Percentiles rank a stretch among this genome's conserved stretches.
These are phyloP conservation scores for Drosophila paracracens DNA, from an alignment of 2,888 invertebrate species.

Conservation along the genomic window DNA sequence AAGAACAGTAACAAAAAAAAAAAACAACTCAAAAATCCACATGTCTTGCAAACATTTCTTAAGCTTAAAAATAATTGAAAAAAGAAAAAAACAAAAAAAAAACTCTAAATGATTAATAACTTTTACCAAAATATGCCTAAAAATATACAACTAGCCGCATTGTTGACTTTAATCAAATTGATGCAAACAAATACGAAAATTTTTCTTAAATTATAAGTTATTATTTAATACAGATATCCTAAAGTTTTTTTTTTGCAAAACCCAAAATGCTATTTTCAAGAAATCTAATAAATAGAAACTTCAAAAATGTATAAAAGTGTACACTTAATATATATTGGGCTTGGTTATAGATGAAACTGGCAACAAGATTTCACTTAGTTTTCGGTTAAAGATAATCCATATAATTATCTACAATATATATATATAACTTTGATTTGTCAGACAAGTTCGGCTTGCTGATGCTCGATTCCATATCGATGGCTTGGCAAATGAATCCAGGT, in stretches of 20 bases:
- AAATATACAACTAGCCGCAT: slow-evolving; percentile 50
- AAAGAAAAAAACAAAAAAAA: slow-evolving; percentile 4
- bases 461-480: slow-evolving; percentile 87
- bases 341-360: neutral
- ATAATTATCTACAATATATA: neutral
- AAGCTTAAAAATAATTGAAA: slow-evolving; percentile 19
- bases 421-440: neutral
- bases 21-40: slow-evolving; percentile 7
- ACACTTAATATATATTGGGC: neutral
- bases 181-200: slow-evolving; percentile 41
- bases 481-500: slow-evolving; percentile 85
- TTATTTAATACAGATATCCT: slow-evolving; percentile 33
- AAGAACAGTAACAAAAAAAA: slow-evolving; percentile 6
- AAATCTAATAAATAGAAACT: slow-evolving; percentile 60
- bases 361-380: neutral
- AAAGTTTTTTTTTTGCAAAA: slow-evolving; percentile 43
- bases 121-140: slow-evolving; percentile 52
- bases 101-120: slow-evolving; percentile 21
- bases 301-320: slow-evolving; percentile 42
- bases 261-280: slow-evolving; percentile 61
- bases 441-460: slow-evolving; percentile 74
- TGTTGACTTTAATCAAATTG: slow-evolving; percentile 44
- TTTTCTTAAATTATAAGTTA: slow-evolving; percentile 51
- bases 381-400: neutral
- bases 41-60: slow-evolving; percentile 44